Base-by-base conservation (phyloP, 2,888 invertebrate species). In the Agrilus biguttatus region DNA sequence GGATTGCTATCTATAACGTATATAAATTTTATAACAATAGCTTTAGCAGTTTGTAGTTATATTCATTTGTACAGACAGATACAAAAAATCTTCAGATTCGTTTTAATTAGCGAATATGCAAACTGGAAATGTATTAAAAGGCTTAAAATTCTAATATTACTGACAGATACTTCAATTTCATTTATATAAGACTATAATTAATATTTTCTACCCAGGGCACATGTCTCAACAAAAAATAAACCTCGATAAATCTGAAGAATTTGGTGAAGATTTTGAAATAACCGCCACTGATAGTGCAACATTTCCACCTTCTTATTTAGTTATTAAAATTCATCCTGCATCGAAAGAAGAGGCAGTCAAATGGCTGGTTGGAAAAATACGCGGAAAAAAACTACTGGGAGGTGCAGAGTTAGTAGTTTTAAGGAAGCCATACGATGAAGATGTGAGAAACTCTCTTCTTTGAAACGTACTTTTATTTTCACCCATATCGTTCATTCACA, bases 361-460 rank as follows among this genome's bases (percentile, higher is more conserved):
- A 47, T 75, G 74, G 74, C 58, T 75, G 13, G 64, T 72, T 19
- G 65, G 67, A 42, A 74, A 73, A 58, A 71, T 75, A 14, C 60
- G 62, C 28, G 71, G 69, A 12, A 68, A 68, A 48, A 65, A 68
- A 37, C 62, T 66, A 39, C 68, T 73, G 53, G 74, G 74, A 2
- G 74, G 74, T 8, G 73, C 72, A 5, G 74, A 74, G 55, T 59
- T 75, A 5, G 54, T 74, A n/a, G 66, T 73, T 1, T 63, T 72
- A 50, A 66, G 64, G 44, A 69, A 73, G 52, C 72, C 72, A 5
- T 49, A 50, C 38, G 45, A 50, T 33, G 48, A 51, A 40, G 49
- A 52, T 39, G 53, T 53, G 43, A 48, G 46, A 43, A 39, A 40
- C 3, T 28, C 28, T 28, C 10, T 28, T 28, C 10, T 4, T 8